Conservation (phyloP, 1,140 invertebrate genomes). For the Drosophila sp. region DNA sequence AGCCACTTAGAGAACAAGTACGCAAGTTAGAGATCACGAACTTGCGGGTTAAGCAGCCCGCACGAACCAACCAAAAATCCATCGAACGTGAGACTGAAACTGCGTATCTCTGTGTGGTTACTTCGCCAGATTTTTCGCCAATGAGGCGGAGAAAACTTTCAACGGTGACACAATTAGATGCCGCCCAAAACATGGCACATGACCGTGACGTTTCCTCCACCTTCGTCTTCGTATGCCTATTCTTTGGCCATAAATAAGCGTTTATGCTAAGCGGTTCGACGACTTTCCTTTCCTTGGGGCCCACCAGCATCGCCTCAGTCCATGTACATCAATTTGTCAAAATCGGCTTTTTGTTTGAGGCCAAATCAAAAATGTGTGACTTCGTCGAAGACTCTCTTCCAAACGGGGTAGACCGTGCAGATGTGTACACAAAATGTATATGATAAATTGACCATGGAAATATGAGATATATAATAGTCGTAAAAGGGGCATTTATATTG, state of each 20-base stretch:
- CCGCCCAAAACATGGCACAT: conserved; percentile 28
- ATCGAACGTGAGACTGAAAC: conserved; percentile 27
- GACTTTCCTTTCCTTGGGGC: conserved; percentile 44
- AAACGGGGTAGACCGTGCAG: background rate
- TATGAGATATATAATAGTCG: conserved; percentile 42
- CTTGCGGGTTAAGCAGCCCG: conserved; percentile 67
- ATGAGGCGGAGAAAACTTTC: conserved; percentile 56
- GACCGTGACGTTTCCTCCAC: conserved; percentile 8
- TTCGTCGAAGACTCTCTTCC: conserved; percentile 1
- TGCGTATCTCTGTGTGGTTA: conserved; percentile 4
- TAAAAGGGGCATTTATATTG: conserved; percentile 65
- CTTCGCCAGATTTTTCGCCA: conserved; percentile 30
- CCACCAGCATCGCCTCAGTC: conserved; percentile 54
- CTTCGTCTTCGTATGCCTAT: conserved; percentile 3
- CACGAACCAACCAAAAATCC: conserved; percentile 40
- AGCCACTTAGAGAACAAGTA: conserved; percentile 71
- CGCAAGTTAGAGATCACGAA: conserved; percentile 74
- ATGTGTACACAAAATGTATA: conserved; percentile 25
- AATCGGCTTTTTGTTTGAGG: conserved; percentile 31
- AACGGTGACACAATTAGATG: conserved; percentile 69
- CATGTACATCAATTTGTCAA: conserved; percentile 67
- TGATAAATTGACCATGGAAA: conserved; percentile 76
- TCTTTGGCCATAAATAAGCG: conserved; percentile 55
- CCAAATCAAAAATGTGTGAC: conserved; percentile 49
- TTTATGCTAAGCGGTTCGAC: conserved; percentile 37